Percentiles rank a stretch among this genome's conserved stretches.
phyloP scores from a whole-genome alignment of 2,888 invertebrate genomes.

The Drosophila putrida region DNA sequence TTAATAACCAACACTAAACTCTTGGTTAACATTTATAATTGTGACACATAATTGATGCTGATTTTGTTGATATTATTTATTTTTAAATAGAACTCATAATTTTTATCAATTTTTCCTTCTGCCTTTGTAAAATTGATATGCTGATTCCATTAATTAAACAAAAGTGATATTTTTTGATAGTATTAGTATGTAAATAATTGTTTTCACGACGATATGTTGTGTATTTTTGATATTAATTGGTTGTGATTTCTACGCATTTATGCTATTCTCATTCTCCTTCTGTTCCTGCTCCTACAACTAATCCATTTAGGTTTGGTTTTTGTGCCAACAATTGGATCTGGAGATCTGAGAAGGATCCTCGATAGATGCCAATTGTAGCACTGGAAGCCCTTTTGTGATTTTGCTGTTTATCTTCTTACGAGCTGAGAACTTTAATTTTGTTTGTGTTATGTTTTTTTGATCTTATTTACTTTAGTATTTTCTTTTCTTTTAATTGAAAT shows the following conservation, averaged over 20 bases:
- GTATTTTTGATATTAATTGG: slow-evolving; percentile 78
- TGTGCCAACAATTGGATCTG: slow-evolving; percentile 31
- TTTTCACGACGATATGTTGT: slow-evolving; percentile 75
- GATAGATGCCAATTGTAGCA: slow-evolving; percentile 42
- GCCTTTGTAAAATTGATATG: slow-evolving; percentile 84
- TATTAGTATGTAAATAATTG: slow-evolving; percentile 58
- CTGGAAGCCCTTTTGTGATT: slow-evolving; percentile 85
- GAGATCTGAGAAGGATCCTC: not conserved
- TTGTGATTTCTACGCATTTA: slow-evolving; percentile 60
- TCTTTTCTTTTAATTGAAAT: slow-evolving; percentile 79
- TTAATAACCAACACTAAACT: slow-evolving; percentile 81
- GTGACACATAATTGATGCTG: slow-evolving; percentile 69
- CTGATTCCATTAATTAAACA: slow-evolving; percentile 85
- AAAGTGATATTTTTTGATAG: slow-evolving; percentile 36
- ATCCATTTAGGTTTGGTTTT: slow-evolving; percentile 62
- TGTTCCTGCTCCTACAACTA: slow-evolving; percentile 41
- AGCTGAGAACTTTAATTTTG: slow-evolving; percentile 30
- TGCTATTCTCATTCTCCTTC: slow-evolving; percentile 27
- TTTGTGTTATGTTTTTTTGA: slow-evolving; percentile 36
- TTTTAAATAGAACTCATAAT: slow-evolving; percentile 23
- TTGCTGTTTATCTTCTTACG: slow-evolving; percentile 62
- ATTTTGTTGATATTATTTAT: slow-evolving; percentile 27
- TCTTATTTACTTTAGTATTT: slow-evolving; percentile 43
- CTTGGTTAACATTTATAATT: slow-evolving; percentile 77
- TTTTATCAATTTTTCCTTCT: slow-evolving; percentile 58